Evolutionary conservation across 2,797 vertebrate genomes (phyloP).

Genomic region (Pteronotus mesoamericanus): DNA sequence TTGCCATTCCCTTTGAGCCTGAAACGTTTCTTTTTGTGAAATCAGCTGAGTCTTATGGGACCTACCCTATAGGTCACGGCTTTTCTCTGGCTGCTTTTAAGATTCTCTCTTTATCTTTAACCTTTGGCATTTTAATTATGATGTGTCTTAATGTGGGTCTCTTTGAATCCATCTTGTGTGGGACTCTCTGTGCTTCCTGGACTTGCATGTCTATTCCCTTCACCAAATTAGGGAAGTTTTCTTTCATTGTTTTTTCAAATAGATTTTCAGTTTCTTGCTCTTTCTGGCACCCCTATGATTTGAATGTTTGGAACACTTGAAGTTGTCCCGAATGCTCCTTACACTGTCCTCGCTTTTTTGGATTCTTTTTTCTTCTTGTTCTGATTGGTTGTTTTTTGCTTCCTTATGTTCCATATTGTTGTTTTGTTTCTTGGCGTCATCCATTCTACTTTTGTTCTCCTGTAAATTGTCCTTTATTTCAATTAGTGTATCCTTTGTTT

Average conservation of each 20-base stretch:
- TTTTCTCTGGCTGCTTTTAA: neutral
- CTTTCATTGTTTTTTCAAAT: neutral
- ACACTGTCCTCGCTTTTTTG: neutral
- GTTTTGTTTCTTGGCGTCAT: neutral
- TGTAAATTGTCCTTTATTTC: neutral
- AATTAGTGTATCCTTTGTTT: neutral
- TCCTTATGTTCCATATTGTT: neutral
- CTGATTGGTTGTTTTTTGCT: neutral
- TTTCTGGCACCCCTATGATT: neutral
- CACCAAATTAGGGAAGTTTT: neutral
- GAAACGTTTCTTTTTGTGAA: neutral
- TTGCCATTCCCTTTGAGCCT: neutral
- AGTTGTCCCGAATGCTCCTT: neutral
- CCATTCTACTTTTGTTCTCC: neutral
- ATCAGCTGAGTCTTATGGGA: neutral
- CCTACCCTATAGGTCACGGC: neutral
- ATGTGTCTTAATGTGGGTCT: neutral
- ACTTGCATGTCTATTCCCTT: neutral
- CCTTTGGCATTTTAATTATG: neutral
- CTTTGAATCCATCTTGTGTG: neutral
- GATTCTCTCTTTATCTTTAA: neutral
- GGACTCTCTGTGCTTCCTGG: neutral
- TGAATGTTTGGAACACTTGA: neutral
- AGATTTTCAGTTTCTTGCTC: neutral
- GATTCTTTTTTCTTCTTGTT: neutral